Evolutionary conservation across 2,113 vertebrate species (phyloP).

Genomic region (Labrus mixtus): DNA sequence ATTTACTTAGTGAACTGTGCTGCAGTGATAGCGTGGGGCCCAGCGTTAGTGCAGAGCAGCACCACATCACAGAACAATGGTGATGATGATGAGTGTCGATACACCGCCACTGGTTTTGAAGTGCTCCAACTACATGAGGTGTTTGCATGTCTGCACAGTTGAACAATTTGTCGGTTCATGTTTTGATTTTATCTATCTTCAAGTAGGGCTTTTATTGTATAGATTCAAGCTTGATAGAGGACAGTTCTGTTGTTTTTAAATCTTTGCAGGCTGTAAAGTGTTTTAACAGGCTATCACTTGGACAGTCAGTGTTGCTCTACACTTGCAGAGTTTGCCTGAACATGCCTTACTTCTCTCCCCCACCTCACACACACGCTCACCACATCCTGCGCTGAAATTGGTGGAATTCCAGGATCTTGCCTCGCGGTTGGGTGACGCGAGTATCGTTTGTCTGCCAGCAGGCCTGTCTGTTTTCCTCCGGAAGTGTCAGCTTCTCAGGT

Average conservation of each 20-base stretch:
- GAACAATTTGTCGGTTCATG: conserved; percentile 26
- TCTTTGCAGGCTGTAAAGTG: conserved; percentile 10
- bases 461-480: conserved; percentile 57
- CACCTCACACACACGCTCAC: conserved; percentile 41
- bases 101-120: conserved; percentile 40
- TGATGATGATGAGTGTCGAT: conserved; percentile 47
- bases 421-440: conserved; percentile 58
- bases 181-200: conserved; percentile 11
- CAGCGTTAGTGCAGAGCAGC: conserved; percentile 45
- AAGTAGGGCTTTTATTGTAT: conserved; percentile 13
- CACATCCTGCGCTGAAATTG: conserved; percentile 67
- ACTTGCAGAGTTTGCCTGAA: conserved; percentile 56
- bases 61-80: conserved; percentile 36
- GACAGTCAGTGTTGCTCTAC: conserved; percentile 37
- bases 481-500: conserved; percentile 62
- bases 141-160: conserved; percentile 37
- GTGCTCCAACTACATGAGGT: conserved; percentile 24
- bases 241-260: conserved; percentile 13
- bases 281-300: conserved; percentile 39
- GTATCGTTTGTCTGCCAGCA: conserved; percentile 66
- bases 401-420: conserved; percentile 71
- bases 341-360: conserved; percentile 41
- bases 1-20: conserved; percentile 69
- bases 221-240: conserved; percentile 29
- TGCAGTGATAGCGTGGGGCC: conserved; percentile 61